Base-by-base conservation (phyloP, 2,113 vertebrate species). In the Amia ocellicauda region DNA sequence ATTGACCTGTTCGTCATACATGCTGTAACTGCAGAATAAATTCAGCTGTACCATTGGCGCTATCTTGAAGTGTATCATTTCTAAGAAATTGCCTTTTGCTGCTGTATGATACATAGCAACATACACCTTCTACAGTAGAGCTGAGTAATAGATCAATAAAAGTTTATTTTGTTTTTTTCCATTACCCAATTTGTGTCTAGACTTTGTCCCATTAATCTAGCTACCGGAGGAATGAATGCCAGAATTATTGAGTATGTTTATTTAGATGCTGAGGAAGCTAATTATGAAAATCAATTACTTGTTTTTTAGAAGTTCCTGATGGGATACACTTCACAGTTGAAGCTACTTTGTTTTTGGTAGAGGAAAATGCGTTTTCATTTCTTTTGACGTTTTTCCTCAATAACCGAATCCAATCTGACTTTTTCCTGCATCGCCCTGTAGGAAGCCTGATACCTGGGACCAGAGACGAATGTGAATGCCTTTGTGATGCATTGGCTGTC, bases 231-330 rank as follows among this genome's bases (percentile, higher is more conserved):
- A 47, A 47, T 19, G 45, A 47, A 19, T 17, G 7, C 16, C 45
- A 47, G 45, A 2, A 17, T 16, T 47, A 47, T 47, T 19, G 16
- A 47, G 45, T 7, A 47, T 17, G 43, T n/a, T 47, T n/a, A 47
- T 47, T 47, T 47, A 47, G 43, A 47, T 47, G 43, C 43, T 47
- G 31, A 36, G 31, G 45, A 47, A 47, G 16, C 14, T 7, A 47
- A 47, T 47, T 47, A 47, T 47, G 24, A 54, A 54, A 54, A 54
- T 54, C 51, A 54, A 54, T 54, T 5, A 54, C 51, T 20, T 54
- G 20, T 24, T 24, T 19, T 7, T 24, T 24, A 19, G 22, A 23
- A 54, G 51, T 54, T 54, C 22, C 14, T 54, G 51, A 54, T 54
- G 20, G 51, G 51, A 9, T 54, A 22, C 51, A 16, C 51, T 54